These are phyloP conservation scores for Eupleurogrammus muticus DNA, from an alignment of 2,797 vertebrate species.

Conservation along the genomic window DNA sequence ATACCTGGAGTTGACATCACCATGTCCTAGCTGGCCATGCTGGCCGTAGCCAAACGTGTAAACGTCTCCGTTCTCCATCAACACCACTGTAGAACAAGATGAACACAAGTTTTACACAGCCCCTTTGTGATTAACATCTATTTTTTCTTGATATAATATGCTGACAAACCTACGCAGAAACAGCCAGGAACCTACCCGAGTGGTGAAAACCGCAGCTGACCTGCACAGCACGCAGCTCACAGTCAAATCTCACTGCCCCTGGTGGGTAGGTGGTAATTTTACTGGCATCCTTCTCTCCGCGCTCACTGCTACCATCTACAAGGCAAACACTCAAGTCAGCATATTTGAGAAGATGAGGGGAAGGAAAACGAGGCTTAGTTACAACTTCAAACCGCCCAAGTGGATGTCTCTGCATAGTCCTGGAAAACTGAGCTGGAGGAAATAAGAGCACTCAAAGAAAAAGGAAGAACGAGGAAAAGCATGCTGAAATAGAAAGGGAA, in stretches of 20 bases:
- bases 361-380: conserved; percentile 37
- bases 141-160: background rate
- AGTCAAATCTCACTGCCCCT: conserved; percentile 95
- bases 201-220: conserved; percentile 99
- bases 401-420: conserved; percentile 65
- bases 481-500: conserved; percentile 52
- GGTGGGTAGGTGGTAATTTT: conserved; percentile 99
- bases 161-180: conserved; percentile 4
- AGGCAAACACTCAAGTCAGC: conserved; percentile 59
- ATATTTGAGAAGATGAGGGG: conserved; percentile 17
- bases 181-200: conserved; percentile 86
- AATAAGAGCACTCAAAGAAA: conserved; percentile 47
- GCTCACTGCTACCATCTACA: conserved; percentile 95
- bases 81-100: conserved; percentile 86
- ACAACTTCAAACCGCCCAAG: conserved; percentile 60
- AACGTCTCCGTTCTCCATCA: conserved; percentile 99
- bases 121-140: background rate
- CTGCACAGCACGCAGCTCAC: conserved; percentile 94
- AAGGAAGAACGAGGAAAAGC: conserved; percentile 24
- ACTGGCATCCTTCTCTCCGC: conserved; percentile 98
- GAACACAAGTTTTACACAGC: conserved; percentile 1
- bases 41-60: conserved; percentile 99
- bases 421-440: conserved; percentile 66
- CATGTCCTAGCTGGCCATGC: conserved; percentile 97
- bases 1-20: conserved; percentile 98